A percentile compares a stretch with the other conserved stretches of the same genome.
These are phyloP conservation scores for Heteropelma amictum DNA, from an alignment of 2,888 invertebrate species.

Conservation along the genomic window DNA sequence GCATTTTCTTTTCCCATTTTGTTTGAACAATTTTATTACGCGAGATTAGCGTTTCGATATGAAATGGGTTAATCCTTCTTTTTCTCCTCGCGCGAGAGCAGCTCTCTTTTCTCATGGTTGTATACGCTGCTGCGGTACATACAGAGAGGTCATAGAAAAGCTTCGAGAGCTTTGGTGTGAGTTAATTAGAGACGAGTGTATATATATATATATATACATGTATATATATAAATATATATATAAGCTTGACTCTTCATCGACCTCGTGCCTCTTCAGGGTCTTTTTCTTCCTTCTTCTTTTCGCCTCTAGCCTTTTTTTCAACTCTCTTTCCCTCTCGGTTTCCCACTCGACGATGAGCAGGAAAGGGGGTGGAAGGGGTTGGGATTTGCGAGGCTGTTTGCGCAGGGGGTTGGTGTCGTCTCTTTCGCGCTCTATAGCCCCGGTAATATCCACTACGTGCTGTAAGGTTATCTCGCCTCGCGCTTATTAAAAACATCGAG, in stretches of 20 bases:
- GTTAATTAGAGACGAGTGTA: constrained; percentile 69
- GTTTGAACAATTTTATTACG: too few species aligned
- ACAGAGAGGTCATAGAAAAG: constrained; percentile 28
- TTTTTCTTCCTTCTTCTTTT: constrained; percentile 26
- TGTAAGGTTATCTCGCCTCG: constrained; percentile 67
- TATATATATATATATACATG: too few species aligned
- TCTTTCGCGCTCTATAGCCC: constrained; percentile 58
- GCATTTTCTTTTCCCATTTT: too few species aligned
- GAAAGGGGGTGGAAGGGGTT: constrained; percentile 60
- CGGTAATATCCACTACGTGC: constrained; percentile 74
- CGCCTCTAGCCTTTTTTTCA: constrained; percentile 13
- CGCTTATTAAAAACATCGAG: constrained; percentile 76
- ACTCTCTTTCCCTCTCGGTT: constrained; percentile 18
- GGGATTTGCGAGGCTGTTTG: constrained; percentile 48
- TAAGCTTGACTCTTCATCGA: constrained; percentile 54
- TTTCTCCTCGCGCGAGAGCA: too few species aligned
- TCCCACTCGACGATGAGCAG: constrained; percentile 32
- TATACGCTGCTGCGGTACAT: neutral
- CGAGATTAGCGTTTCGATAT: too few species aligned
- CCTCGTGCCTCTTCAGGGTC: constrained; percentile 37
- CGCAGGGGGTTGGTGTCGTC: constrained; percentile 33
- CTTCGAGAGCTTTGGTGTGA: constrained; percentile 58
- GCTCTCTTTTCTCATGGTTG: too few species aligned
- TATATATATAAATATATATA: too few species aligned
- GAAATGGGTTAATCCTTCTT: too few species aligned